Base-by-base conservation (phyloP, 2,113 vertebrate species). In the Apteryx mantelli region DNA sequence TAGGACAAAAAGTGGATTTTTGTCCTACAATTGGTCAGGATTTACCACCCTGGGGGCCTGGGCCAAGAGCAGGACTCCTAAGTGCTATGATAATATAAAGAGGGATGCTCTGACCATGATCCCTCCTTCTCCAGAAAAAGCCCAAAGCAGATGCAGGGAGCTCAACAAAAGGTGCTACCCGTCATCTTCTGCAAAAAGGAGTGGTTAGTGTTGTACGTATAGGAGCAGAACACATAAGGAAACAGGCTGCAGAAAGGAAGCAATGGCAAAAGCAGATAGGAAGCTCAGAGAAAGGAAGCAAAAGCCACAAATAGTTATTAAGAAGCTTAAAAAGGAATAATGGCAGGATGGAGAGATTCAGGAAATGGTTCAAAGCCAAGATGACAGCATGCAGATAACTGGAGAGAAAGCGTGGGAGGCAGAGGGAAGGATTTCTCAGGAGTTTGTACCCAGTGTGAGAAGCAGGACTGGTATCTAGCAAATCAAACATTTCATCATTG, bases 161-260 rank as follows among this genome's bases (percentile, higher is more conserved):
- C 53, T 30, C 25, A 73, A 83, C 58, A 93, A 28, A 82, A 82
- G 68, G 40, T 68, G 69, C 36, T 48, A 28, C 70, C 83, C 38
- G 13, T 6, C 3, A 1, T 48, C 25, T 64, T 53, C 65, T n/a
- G 53, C 28, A 42, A 74, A 61, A 17, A 64, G 25, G 7, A 48
- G 2, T 7, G 21, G 17, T 22, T 0, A 0, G 6, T 48, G 20
- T 76, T 50, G 46, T 18, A 68, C 5, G 3, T 12, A 18, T 0
- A 4, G 7, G 34, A 61, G 17, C 4, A 65, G 69, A 77, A 52
- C 24, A 8, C 5, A 34, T 0, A 48, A 6, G 9, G 18, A 48
- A 83, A 64, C 25, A 50, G 32, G 53, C 21, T 60, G 56, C 44
- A 46, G 52, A 70, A 91, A 82, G 7, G 8, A 83, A 86, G 10